These are phyloP conservation scores for Axis porcinus DNA, from an alignment of 2,113 vertebrate genomes.

Conservation along the genomic window DNA sequence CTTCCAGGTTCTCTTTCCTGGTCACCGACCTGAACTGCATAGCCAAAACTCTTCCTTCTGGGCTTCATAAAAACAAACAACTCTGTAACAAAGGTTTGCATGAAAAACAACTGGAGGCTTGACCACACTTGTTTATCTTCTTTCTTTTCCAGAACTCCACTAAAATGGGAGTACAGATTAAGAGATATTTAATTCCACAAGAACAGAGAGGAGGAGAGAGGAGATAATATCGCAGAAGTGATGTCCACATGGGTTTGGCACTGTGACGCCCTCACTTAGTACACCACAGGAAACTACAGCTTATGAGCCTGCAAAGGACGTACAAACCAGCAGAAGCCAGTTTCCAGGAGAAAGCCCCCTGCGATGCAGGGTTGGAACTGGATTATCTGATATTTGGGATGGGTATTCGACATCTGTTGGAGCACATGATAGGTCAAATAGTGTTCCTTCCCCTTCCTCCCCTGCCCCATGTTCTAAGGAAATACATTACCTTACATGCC, in stretches of 20 bases:
- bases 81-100: neutral
- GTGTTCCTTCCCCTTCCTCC: neutral
- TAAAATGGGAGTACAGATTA: neutral
- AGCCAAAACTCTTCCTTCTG: neutral
- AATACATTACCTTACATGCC: neutral
- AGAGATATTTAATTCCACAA: neutral
- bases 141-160: neutral
- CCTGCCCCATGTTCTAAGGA: neutral
- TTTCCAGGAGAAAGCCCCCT: neutral
- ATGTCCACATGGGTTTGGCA: fast-evolving
- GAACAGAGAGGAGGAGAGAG: neutral
- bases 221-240: neutral
- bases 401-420: neutral
- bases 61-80: neutral
- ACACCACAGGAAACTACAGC: neutral
- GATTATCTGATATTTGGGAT: neutral
- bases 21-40: neutral
- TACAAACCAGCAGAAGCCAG: neutral
- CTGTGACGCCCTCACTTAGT: neutral
- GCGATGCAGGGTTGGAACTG: neutral
- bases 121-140: neutral
- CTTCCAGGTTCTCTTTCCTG: neutral
- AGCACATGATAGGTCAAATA: neutral
- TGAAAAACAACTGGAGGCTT: neutral
- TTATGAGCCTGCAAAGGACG: neutral